These are phyloP conservation scores for Bungarus multicinctus DNA, from an alignment of 2,113 vertebrate genomes.

Conservation along the genomic window DNA sequence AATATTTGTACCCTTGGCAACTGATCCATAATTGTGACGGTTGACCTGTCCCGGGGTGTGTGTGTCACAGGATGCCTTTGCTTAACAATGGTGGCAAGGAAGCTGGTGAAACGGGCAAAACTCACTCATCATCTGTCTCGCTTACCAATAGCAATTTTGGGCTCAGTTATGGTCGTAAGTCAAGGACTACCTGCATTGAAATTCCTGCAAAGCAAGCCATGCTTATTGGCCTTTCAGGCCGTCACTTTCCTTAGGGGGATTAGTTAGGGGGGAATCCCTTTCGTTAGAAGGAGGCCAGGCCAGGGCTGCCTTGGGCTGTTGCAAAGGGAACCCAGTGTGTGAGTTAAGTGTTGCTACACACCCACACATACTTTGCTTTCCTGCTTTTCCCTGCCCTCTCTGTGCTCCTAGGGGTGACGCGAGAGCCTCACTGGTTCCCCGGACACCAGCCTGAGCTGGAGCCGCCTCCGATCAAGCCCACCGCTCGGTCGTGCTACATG, in stretches of 20 bases:
- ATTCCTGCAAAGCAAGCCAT: not conserved
- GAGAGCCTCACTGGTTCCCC: constrained; percentile 55
- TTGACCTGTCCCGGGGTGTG: no score
- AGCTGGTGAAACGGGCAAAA: not conserved
- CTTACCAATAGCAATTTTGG: not conserved
- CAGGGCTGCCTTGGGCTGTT: not conserved
- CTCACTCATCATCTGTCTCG: no score
- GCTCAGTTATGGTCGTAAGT: not conserved
- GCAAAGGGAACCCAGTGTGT: not conserved
- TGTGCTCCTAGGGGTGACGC: constrained; percentile 53
- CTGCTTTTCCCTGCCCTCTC: not conserved
- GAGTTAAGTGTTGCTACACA: not conserved
- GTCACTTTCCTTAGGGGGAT: no score
- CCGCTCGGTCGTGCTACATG: constrained; percentile 47
- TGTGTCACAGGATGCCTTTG: not conserved
- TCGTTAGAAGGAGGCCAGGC: no score
- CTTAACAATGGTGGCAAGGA: not conserved
- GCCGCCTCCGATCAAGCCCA: constrained; percentile 35
- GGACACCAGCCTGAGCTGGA: constrained; percentile 65
- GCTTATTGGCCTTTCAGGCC: not conserved
- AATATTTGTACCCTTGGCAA: no score
- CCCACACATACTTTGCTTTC: not conserved
- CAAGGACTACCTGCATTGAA: not conserved
- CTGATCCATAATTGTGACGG: no score
- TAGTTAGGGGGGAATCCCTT: not conserved